Percentiles rank a stretch among this genome's conserved stretches.
Evolutionary conservation across 2,113 vertebrate species (phyloP).

Genomic region (Sinocyclocheilus anshuiensis): DNA sequence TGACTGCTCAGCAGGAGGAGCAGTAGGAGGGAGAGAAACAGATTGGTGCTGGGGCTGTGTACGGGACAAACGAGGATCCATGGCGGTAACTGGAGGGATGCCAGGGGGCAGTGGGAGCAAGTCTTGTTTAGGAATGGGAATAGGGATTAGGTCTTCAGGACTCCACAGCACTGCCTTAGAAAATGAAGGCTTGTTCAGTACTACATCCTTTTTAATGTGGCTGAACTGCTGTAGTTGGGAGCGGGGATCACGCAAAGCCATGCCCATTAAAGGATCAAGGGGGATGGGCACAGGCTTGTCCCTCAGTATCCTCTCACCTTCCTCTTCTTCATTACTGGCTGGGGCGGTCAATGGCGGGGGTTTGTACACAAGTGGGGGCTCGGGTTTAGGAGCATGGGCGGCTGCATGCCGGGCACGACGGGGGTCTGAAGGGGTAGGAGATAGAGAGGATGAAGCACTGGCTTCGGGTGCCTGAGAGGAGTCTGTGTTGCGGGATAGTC

Average conservation of each 20-base stretch:
- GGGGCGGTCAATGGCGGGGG: slow-evolving; percentile 65
- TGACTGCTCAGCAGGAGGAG: slow-evolving; percentile 50
- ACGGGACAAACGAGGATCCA: slow-evolving; percentile 81
- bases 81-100: slow-evolving; percentile 78
- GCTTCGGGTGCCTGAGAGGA: slow-evolving; percentile 56
- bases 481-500: slow-evolving; percentile 76
- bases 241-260: slow-evolving; percentile 83
- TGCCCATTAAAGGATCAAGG: slow-evolving; percentile 82
- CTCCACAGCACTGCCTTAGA: slow-evolving; percentile 87
- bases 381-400: slow-evolving; percentile 55
- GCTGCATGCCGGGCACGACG: slow-evolving; percentile 66
- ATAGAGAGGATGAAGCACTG: slow-evolving; percentile 50
- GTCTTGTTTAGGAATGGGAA: slow-evolving; percentile 88
- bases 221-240: slow-evolving; percentile 91
- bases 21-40: slow-evolving; percentile 48
- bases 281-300: slow-evolving; percentile 88
- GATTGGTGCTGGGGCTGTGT: slow-evolving; percentile 64
- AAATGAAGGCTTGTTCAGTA: slow-evolving; percentile 83
- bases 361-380: slow-evolving; percentile 73
- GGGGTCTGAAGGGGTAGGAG: slow-evolving; percentile 78
- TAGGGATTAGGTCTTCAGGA: slow-evolving; percentile 88
- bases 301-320: slow-evolving; percentile 82
- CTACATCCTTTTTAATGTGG: slow-evolving; percentile 91
- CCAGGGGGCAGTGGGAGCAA: slow-evolving; percentile 80
- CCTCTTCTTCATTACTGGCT: slow-evolving; percentile 80